Evolutionary conservation across 2,113 vertebrate species (phyloP).

Genomic region (Heterotis niloticus): DNA sequence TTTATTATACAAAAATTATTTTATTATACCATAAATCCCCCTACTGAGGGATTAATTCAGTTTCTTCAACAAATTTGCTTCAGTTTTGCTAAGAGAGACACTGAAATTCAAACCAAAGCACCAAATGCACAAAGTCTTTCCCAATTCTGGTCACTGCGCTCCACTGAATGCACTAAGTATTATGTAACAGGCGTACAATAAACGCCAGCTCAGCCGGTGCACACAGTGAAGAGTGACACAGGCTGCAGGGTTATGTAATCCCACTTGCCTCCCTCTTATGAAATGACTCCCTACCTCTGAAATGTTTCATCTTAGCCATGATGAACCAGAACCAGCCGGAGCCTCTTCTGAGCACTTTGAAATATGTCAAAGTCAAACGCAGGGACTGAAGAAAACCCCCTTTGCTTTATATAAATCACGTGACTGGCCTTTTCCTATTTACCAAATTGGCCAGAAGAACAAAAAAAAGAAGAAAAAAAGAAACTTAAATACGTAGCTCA

Average conservation of each 20-base stretch:
- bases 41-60: too few relatives aligned
- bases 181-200: conserved; percentile 51
- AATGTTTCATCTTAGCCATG: conserved; percentile 23
- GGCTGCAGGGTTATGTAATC: conserved; percentile 31
- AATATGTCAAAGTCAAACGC: not conserved
- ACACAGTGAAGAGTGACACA: not conserved
- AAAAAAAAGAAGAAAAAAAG: conserved; percentile 2
- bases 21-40: too few relatives aligned
- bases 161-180: conserved; percentile 47
- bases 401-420: conserved; percentile 1
- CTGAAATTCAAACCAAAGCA: too few relatives aligned
- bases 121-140: conserved; percentile 22
- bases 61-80: too few relatives aligned
- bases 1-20: too few relatives aligned
- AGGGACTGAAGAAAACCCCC: not conserved
- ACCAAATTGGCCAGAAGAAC: not conserved
- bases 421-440: not conserved
- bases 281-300: conserved; percentile 23
- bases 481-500: not conserved
- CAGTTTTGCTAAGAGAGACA: too few relatives aligned
- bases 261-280: not conserved
- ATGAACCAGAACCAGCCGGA: not conserved
- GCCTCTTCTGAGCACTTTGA: not conserved
- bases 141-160: conserved; percentile 43
- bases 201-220: conserved; percentile 21